These are phyloP conservation scores for Lethocerus indicus DNA, from an alignment of 1,140 invertebrate species.

Conservation along the genomic window DNA sequence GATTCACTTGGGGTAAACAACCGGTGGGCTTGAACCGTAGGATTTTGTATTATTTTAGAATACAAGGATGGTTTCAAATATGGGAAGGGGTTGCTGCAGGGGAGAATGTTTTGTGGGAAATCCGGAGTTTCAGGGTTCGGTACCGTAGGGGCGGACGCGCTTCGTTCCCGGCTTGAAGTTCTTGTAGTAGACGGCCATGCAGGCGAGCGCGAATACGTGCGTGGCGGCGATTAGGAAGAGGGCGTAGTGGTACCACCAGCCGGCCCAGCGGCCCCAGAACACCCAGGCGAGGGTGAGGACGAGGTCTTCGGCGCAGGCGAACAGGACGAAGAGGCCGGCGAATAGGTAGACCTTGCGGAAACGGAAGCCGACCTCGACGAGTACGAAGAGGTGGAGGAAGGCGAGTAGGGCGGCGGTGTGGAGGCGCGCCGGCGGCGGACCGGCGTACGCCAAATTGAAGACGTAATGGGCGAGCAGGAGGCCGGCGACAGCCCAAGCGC, in stretches of 20 bases:
- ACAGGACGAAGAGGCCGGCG: slow-evolving; percentile 8
- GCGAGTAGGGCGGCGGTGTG: slow-evolving; percentile 3
- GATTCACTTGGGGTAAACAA: no score
- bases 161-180: slow-evolving; percentile 5
- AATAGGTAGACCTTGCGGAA: slow-evolving; percentile 12
- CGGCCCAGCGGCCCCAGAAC: slow-evolving; percentile 9
- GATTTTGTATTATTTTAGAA: no score
- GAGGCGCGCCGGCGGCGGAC: slow-evolving; percentile 4
- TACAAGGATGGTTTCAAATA: no score
- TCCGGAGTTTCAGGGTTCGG: no score
- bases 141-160: no score
- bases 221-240: slow-evolving; percentile 7
- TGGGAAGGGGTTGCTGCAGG: no score
- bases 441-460: slow-evolving; percentile 12
- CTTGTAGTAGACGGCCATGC: slow-evolving; percentile 9
- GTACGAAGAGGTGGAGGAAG: slow-evolving; percentile 9
- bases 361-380: slow-evolving; percentile 15
- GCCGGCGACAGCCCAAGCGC: neutral
- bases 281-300: slow-evolving; percentile 10
- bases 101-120: no score
- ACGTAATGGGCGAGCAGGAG: slow-evolving; percentile 9
- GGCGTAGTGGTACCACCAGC: slow-evolving; percentile 10
- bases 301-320: slow-evolving; percentile 11
- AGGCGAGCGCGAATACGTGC: slow-evolving; percentile 9
- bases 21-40: no score